These are phyloP conservation scores for Mantis religiosa DNA, from an alignment of 2,888 invertebrate species.

Conservation along the genomic window DNA sequence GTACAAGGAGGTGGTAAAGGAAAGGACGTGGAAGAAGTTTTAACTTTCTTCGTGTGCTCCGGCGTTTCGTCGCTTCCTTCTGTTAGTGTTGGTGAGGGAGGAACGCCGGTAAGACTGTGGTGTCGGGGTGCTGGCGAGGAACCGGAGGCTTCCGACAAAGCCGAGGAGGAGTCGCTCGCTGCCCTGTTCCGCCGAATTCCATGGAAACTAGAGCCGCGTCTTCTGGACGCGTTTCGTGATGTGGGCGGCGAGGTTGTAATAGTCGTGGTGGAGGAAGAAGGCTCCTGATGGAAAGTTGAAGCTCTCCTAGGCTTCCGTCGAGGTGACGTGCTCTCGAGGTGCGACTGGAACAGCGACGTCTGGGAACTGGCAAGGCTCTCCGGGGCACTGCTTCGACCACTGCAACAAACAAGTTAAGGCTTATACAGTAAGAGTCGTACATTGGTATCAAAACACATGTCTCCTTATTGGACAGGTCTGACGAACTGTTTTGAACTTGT, in stretches of 20 bases:
- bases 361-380: slow-evolving; percentile 41
- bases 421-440: too few species aligned
- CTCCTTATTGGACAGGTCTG: too few species aligned
- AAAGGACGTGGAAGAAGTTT: slow-evolving; percentile 13
- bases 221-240: not conserved
- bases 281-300: slow-evolving; percentile 49
- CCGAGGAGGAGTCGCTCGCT: not conserved
- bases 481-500: too few species aligned
- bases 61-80: slow-evolving; percentile 1
- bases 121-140: not conserved
- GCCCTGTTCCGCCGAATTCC: slow-evolving; percentile 20
- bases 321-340: slow-evolving; percentile 7
- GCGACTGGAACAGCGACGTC: slow-evolving; percentile 35
- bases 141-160: not conserved
- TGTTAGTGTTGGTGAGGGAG: not conserved
- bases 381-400: slow-evolving; percentile 33
- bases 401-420: not conserved
- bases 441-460: too few species aligned
- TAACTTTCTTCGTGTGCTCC: not conserved
- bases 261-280: slow-evolving; percentile 34
- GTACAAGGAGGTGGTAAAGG: slow-evolving; percentile 72
- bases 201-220: slow-evolving; percentile 15
- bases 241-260: slow-evolving; percentile 19
- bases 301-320: slow-evolving; percentile 42
- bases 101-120: not conserved